A percentile compares a stretch with the other conserved stretches of the same genome.
Conservation (phyloP, 2,797 vertebrate genomes). For the Protosalanx chinensis region DNA sequence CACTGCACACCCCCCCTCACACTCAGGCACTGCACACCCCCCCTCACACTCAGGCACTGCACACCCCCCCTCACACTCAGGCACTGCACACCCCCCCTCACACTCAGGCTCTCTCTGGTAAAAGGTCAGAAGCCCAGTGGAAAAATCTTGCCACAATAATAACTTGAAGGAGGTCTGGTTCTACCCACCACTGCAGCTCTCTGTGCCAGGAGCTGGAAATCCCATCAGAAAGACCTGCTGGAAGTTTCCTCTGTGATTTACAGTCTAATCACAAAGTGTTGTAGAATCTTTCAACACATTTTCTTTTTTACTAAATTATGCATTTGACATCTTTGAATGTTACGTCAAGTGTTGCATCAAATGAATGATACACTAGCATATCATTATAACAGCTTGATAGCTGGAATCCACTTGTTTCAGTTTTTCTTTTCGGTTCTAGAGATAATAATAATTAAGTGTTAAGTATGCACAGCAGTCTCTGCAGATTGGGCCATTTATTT, state of each 20-base stretch:
- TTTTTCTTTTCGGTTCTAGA: not conserved
- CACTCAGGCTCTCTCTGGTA: constrained; percentile 53
- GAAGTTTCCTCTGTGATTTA: not conserved
- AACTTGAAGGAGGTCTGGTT: constrained; percentile 64
- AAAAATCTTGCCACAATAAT: constrained; percentile 68
- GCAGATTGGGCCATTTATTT: not conserved
- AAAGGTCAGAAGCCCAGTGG: constrained; percentile 68
- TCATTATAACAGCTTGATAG: not conserved
- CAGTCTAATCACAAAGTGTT: not conserved
- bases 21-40: constrained; percentile 50
- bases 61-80: constrained; percentile 45
- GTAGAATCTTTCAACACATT: not conserved
- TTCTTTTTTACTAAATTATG: not conserved
- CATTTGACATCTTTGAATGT: not conserved
- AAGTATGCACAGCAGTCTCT: not conserved
- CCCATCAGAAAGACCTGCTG: too few relatives aligned
- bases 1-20: constrained; percentile 44
- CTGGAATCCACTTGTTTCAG: constrained; percentile 4
- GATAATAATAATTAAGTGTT: not conserved
- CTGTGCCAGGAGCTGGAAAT: constrained; percentile 12
- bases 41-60: constrained; percentile 53
- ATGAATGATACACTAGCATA: not conserved
- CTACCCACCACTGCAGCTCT: constrained; percentile 52
- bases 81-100: constrained; percentile 49
- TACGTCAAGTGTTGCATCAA: not conserved